These are phyloP conservation scores for Echinarachnius parma DNA, from an alignment of 53 echinoderm and acorn worm genomes.

Conservation along the genomic window DNA sequence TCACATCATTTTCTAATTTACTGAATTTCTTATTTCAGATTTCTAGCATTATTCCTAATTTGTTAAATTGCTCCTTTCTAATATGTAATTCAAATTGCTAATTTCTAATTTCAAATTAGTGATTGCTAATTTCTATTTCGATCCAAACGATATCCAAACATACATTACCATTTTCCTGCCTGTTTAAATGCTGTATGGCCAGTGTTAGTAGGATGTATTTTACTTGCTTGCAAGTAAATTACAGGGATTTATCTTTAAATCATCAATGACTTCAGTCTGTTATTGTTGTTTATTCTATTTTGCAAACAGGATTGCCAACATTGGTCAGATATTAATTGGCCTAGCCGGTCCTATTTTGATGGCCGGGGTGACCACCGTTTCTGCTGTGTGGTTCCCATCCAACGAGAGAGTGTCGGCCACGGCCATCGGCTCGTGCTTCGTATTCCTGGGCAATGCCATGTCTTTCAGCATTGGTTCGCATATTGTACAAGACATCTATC, in stretches of 20 bases:
- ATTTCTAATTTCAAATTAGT: too few relatives aligned
- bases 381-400: slow-evolving; percentile 88
- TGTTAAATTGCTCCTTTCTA: too few relatives aligned
- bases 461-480: slow-evolving; percentile 73
- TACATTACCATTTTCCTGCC: too few relatives aligned
- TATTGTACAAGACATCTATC: slow-evolving; percentile 53
- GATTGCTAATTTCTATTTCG: too few relatives aligned
- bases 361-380: slow-evolving; percentile 69
- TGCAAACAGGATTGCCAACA: slow-evolving; percentile 82
- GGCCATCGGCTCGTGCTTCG: slow-evolving; percentile 59
- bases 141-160: too few relatives aligned
- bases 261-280: neutral
- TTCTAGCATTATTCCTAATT: too few relatives aligned
- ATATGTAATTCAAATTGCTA: too few relatives aligned
- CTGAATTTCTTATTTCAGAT: too few relatives aligned
- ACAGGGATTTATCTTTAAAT: neutral
- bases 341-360: slow-evolving; percentile 73
- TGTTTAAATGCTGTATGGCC: too few relatives aligned
- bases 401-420: slow-evolving; percentile 77
- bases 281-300: neutral
- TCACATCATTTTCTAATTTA: too few relatives aligned
- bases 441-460: slow-evolving; percentile 60
- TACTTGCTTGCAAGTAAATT: too few relatives aligned
- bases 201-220: too few relatives aligned
- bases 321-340: slow-evolving; percentile 79